Evolutionary conservation across 2,113 vertebrate genomes (phyloP), one percentile per base, ranked within the genome.

Genomic region (Rafetus swinhoei): DNA sequence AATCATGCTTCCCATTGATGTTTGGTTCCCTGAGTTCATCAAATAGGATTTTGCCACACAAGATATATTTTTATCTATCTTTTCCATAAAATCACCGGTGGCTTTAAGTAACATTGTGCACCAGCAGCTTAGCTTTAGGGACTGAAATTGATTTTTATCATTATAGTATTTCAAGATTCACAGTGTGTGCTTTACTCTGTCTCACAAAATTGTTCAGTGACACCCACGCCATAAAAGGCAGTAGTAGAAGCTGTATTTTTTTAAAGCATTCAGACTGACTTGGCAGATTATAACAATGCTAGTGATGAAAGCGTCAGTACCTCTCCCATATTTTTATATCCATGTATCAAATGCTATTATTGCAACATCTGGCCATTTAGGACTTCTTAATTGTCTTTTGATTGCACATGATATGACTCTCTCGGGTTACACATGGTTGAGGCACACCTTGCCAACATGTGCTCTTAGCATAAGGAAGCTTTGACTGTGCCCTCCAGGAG

Each of bases 11-110:
- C 52, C 3, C 54, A 85, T 53, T 54, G 57, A 0, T 0, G 6
- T 5, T 29, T 85, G 45, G 79, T 91, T 86, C 89, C 86, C 81
- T n/a, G 10, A 72, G 57, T 82, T 94, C 3, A 82, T 93, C 89
- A 84, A 0, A 0, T n/a, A 45, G 79, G 27, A 74, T 90, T 90
- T 74, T 93, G 21, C 84, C 45, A 84, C 65, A 55, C 0, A 2
- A 65, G 50, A 56, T 88, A 65, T 22, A 90, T 79, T 53, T 92
- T 55, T n/a, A 87, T 81, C 86, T 54, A 69, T 3, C 0, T 0
- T 32, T 93, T 89, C 32, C 55, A 53, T 86, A 22, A 84, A 82
- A 53, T 53, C 90, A 32, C 72, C 56, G 21, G 5, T 45, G 39
- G 39, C 39, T 45, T 21, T 76, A 50, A 18, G 22, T 27, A 4